Evolutionary conservation across 2,888 invertebrate species (phyloP).

Genomic region (Perdita meconis): DNA sequence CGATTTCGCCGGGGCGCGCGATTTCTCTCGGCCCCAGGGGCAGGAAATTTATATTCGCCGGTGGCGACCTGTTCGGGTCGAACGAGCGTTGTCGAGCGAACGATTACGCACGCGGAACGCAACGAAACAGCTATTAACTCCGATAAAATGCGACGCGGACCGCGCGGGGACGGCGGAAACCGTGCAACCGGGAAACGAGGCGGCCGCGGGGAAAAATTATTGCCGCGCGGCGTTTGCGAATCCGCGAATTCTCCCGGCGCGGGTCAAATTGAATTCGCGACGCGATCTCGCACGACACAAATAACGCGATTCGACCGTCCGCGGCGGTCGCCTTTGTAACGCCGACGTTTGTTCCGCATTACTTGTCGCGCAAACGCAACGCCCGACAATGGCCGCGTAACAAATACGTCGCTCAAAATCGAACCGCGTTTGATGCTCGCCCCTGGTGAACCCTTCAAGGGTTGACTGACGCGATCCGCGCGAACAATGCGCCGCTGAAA

Average conservation of each 20-base stretch:
- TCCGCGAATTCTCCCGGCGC: neutral
- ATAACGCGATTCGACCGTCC: neutral
- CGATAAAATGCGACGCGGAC: constrained; percentile 4
- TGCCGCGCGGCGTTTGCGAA: neutral
- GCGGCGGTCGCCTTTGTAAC: constrained; percentile 4
- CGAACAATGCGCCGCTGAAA: neutral
- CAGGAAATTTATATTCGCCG: constrained; percentile 23
- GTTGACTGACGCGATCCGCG: neutral
- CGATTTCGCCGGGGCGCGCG: neutral
- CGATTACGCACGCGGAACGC: constrained; percentile 37
- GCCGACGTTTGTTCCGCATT: neutral
- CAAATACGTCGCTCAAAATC: constrained; percentile 13
- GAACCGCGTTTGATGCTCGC: no score
- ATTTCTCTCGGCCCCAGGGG: neutral
- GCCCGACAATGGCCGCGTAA: constrained; percentile 8
- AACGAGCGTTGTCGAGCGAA: constrained; percentile 20
- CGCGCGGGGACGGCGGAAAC: constrained; percentile 10
- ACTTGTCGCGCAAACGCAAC: neutral
- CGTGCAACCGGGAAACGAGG: neutral
- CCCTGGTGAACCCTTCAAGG: neutral
- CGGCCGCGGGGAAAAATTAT: neutral
- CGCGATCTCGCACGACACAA: neutral
- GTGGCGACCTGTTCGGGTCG: constrained; percentile 5
- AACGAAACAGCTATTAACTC: constrained; percentile 37
- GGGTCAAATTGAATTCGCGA: neutral